phyloP scores from a whole-genome alignment of 1,140 invertebrate genomes.

The Pogonomyrmex barbatus region DNA sequence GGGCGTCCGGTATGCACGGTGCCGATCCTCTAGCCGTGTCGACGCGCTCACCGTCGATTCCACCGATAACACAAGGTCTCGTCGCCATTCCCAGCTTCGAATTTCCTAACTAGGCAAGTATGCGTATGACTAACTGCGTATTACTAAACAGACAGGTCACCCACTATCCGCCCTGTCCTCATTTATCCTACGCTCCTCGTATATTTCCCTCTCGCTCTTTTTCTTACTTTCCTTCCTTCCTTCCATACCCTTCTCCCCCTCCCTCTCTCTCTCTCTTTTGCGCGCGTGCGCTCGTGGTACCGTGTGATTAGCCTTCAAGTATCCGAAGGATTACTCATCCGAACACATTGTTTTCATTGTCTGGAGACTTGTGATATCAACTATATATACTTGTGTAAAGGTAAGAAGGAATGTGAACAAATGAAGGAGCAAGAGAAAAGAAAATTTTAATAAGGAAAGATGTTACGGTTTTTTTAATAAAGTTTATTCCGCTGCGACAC shows the following conservation, averaged over 20 bases:
- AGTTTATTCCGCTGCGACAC: constrained; percentile 12
- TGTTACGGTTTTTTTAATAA: constrained; percentile 13
- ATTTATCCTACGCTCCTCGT: background rate
- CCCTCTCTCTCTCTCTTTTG: background rate
- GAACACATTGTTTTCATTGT: constrained; percentile 75
- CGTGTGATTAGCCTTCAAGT: constrained; percentile 63
- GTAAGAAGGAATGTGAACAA: constrained; percentile 7
- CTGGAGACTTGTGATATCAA: constrained; percentile 52
- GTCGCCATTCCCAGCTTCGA: constrained; percentile 72
- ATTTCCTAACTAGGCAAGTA: constrained; percentile 74
- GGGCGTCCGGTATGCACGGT: constrained; percentile 15
- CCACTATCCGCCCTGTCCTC: constrained; percentile 32
- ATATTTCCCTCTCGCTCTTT: background rate
- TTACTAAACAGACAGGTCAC: constrained; percentile 46
- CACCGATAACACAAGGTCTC: constrained; percentile 68
- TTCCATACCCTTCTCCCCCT: background rate
- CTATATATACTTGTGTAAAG: background rate
- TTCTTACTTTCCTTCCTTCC: background rate
- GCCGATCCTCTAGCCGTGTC: background rate
- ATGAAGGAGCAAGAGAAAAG: background rate
- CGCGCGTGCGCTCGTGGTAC: background rate
- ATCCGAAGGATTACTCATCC: constrained; percentile 72
- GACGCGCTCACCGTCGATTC: constrained; percentile 55
- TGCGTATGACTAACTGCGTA: constrained; percentile 74
- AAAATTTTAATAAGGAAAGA: background rate